These are phyloP conservation scores for Synanthedon myopaeformis DNA, from an alignment of 2,888 invertebrate genomes.

Conservation along the genomic window DNA sequence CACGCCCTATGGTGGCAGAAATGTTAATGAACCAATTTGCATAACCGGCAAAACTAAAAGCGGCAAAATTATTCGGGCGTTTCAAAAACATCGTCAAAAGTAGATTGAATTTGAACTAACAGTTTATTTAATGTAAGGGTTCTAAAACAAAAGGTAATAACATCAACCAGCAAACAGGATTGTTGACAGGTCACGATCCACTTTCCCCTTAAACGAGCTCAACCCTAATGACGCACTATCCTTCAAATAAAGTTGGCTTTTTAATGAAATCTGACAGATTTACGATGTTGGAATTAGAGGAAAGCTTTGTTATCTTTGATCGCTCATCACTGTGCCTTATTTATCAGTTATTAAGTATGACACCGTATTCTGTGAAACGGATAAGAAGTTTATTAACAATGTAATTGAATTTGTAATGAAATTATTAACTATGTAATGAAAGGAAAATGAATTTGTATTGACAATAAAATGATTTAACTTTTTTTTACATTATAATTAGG, in stretches of 20 bases:
- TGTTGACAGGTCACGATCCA: conserved; percentile 27
- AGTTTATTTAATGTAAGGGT: too few species aligned
- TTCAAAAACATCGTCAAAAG: too few species aligned
- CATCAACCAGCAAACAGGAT: conserved; percentile 2
- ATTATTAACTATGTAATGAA: too few species aligned
- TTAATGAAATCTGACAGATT: conserved; percentile 22
- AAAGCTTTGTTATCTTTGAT: not conserved
- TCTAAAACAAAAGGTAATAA: not conserved
- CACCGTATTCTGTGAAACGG: too few species aligned
- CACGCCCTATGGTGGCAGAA: not conserved
- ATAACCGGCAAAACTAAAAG: not conserved
- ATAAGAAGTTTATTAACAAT: too few species aligned
- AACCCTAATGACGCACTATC: conserved; percentile 20
- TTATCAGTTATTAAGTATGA: too few species aligned
- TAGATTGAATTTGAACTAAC: too few species aligned
- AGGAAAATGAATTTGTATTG: too few species aligned
- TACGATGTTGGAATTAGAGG: conserved; percentile 7
- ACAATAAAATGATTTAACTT: too few species aligned
- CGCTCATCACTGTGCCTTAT: too few species aligned
- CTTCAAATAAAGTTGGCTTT: conserved; percentile 13
- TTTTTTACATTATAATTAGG: too few species aligned
- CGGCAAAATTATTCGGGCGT: not conserved
- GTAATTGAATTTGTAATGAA: too few species aligned
- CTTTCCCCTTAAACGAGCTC: conserved; percentile 20
- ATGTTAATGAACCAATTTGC: not conserved